These are phyloP conservation scores for Heliconius ismenius DNA, from an alignment of 2,888 invertebrate genomes.

Conservation along the genomic window DNA sequence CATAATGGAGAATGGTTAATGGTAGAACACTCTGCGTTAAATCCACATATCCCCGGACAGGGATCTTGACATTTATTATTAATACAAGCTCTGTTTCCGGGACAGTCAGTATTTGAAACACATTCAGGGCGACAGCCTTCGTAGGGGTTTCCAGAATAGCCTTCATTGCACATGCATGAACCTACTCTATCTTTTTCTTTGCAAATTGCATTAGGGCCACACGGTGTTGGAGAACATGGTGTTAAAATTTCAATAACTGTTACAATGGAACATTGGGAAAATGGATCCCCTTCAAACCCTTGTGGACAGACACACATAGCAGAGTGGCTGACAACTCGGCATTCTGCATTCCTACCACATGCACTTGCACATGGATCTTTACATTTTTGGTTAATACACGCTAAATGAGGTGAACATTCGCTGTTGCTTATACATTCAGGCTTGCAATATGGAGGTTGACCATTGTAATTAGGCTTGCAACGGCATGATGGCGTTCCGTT, in stretches of 20 bases:
- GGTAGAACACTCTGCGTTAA: constrained; percentile 87
- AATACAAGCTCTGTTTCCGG: constrained; percentile 86
- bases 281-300: constrained; percentile 85
- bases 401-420: constrained; percentile 86
- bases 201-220: constrained; percentile 87
- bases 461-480: constrained; percentile 86
- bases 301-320: constrained; percentile 88
- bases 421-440: constrained; percentile 91
- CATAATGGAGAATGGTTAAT: constrained; percentile 87
- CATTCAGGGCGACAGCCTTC: constrained; percentile 90
- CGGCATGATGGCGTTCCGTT: constrained; percentile 88
- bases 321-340: constrained; percentile 89
- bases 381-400: constrained; percentile 88
- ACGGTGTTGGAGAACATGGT: constrained; percentile 87
- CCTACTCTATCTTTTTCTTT: constrained; percentile 86
- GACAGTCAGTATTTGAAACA: constrained; percentile 86
- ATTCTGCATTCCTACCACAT: constrained; percentile 87
- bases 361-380: constrained; percentile 87
- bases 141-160: constrained; percentile 89
- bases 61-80: constrained; percentile 89
- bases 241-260: constrained; percentile 76
- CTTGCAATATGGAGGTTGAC: constrained; percentile 88
- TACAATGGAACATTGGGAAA: constrained; percentile 80
- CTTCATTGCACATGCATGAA: constrained; percentile 86
- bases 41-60: constrained; percentile 88